A percentile compares a stretch with the other conserved stretches of the same genome.
Conservation (phyloP, 2,113 vertebrate species). For the Bos taurus region ARS-UCD2.0 NC_037338.1:2525001-2525500, state of each 20-base stretch:
- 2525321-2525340: background rate
- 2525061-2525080: background rate
- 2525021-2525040: background rate
- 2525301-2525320: background rate
- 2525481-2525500: background rate
- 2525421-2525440: background rate
- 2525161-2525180: background rate
- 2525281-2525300: fast-evolving
- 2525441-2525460: background rate
- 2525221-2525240: background rate
- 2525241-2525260: background rate
- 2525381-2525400: background rate
- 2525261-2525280: too few species aligned
- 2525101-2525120: background rate
- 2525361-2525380: background rate
- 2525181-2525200: background rate
- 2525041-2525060: background rate
- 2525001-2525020: background rate
- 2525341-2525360: background rate
- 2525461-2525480: background rate
- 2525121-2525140: background rate
- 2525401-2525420: background rate
- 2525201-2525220: fast-evolving
- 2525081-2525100: background rate
- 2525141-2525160: background rate